Base-by-base conservation (phyloP, 2,888 invertebrate genomes). In the Ophraella communa region DNA sequence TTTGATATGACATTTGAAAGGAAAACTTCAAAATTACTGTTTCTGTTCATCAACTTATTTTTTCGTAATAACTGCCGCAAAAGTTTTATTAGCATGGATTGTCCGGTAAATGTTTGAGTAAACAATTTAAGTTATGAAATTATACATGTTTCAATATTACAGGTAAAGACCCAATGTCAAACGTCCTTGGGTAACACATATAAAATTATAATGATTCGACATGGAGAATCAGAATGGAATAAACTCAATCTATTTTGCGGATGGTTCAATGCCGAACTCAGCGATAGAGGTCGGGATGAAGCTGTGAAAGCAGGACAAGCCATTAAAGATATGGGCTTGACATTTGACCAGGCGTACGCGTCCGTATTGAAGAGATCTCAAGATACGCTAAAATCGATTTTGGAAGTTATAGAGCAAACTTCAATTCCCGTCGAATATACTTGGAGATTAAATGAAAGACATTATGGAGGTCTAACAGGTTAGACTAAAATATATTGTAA, bases 371-470 rank as follows among this genome's bases (percentile, higher is more conserved):
- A 88, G 57, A 87, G 95, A 62, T 93, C 94, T 1, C 89, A 91
- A 75, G 86, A 89, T 64, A 94, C 94, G 0, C 81, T 94, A 42
- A 86, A 87, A 55, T 79, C 87, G 0, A 88, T 94, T 66, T 81
- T 94, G 5, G 83, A 87, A 63, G 88, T 89, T 76, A 85, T 90
- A 44, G 87, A 85, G 1, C 90, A 91, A 75, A 79, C 87, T n/a
- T 85, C 87, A 70, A 81, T 94, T 68, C 89, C 91, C 0, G 82
- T 91, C 5, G 79, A 85, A 4, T 89, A 89, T 77, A 90, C 92
- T 8, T 95, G 95, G 95, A 86, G 94, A 11, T 83, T 95, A 24
- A 94, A 94, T 76, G 94, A 95, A 80, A 88, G 95, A 64, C 95
- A 95, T 77, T 95, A 94, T 75, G 95, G 95, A 55, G 91, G 91